phyloP scores from a whole-genome alignment of 2,113 vertebrate genomes.

The Macaca mulatta region DNA sequence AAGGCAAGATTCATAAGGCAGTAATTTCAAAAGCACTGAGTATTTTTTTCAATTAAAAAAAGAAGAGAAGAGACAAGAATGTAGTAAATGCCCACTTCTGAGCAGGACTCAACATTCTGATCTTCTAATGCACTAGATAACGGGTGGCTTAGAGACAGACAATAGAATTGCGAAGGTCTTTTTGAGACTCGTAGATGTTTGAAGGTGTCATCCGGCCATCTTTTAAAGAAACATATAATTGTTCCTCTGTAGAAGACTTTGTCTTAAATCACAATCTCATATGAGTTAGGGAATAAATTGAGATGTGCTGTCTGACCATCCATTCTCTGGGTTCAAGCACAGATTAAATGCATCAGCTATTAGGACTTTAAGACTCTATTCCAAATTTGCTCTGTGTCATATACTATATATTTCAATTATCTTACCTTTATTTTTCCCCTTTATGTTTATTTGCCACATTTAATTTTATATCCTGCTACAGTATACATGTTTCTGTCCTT shows the following conservation, averaged over 20 bases:
- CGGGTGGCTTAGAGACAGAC: neutral
- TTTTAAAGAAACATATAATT: neutral
- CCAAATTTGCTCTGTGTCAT: neutral
- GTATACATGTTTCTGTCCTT: neutral
- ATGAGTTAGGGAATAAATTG: neutral
- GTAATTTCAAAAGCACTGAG: neutral
- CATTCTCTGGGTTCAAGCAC: neutral
- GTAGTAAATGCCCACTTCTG: neutral
- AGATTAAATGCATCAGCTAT: slow-evolving; percentile 25
- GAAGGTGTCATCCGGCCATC: neutral
- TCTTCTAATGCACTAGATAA: neutral
- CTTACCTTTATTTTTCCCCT: neutral
- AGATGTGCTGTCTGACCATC: neutral
- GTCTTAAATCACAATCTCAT: neutral
- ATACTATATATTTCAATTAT: neutral
- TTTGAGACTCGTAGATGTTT: neutral
- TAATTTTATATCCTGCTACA: neutral
- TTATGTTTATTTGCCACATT: slow-evolving; percentile 23
- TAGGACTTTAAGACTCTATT: neutral
- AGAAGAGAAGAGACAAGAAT: neutral
- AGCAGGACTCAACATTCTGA: neutral
- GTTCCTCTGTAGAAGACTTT: neutral
- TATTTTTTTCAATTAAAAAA: neutral
- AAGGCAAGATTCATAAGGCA: neutral
- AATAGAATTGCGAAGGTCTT: neutral